A percentile compares a stretch with the other conserved stretches of the same genome.
Conservation (phyloP, 2,888 invertebrate genomes). For the Lingula anatina region DNA sequence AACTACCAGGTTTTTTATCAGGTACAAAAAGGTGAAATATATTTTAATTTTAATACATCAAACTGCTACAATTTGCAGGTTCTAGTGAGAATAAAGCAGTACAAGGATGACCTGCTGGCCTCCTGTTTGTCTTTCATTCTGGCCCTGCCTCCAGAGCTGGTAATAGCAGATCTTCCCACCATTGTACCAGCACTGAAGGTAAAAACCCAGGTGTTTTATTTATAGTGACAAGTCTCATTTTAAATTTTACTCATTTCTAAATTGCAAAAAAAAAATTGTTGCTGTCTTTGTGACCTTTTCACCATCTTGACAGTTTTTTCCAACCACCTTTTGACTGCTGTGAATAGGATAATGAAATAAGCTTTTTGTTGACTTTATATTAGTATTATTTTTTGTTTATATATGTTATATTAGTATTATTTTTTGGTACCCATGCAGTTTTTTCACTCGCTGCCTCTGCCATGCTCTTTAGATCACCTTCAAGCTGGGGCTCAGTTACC, state of each 20-base stretch:
- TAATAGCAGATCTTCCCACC: slow-evolving; percentile 52
- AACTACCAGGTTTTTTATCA: background rate
- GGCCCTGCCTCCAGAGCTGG: slow-evolving; percentile 58
- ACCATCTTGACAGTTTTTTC: background rate
- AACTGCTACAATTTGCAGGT: slow-evolving; percentile 48
- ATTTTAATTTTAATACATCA: background rate
- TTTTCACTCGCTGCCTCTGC: no score
- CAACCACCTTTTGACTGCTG: background rate
- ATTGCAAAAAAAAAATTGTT: no score
- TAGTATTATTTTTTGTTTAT: slow-evolving; percentile 2
- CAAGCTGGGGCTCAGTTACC: slow-evolving; percentile 51
- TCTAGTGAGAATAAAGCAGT: slow-evolving; percentile 55
- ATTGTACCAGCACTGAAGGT: slow-evolving; percentile 54
- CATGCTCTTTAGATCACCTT: slow-evolving; percentile 45
- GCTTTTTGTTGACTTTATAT: background rate
- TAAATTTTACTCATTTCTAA: no score
- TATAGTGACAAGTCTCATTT: no score
- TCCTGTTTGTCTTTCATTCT: slow-evolving; percentile 61
- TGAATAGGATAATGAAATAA: background rate
- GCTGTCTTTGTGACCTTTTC: no score
- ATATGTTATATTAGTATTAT: no score
- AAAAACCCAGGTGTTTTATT: no score
- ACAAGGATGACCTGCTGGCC: slow-evolving; percentile 61
- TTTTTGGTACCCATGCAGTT: no score
- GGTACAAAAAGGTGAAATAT: no score